Evolutionary conservation across 1,140 invertebrate species (phyloP).

Genomic region (Batillaria attramentaria): DNA sequence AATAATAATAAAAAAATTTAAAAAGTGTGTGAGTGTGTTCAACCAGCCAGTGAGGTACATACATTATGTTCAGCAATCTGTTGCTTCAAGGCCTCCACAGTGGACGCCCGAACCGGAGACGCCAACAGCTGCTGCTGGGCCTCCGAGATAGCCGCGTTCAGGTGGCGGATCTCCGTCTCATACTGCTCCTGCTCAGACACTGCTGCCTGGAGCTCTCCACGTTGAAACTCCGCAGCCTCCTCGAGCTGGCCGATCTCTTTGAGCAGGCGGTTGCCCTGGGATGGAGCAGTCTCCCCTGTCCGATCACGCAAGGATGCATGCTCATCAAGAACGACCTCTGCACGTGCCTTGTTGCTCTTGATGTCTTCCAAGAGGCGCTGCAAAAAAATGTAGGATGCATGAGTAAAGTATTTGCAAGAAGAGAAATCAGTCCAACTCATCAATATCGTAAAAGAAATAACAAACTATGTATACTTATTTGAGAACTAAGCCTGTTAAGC

Average conservation of each 20-base stretch:
- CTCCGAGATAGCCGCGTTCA: conserved; percentile 82
- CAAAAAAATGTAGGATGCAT: conserved; percentile 32
- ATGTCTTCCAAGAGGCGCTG: conserved; percentile 66
- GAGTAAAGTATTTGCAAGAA: no score
- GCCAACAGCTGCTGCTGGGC: conserved; percentile 88
- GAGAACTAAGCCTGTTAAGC: no score
- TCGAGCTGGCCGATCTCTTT: conserved; percentile 60
- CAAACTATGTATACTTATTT: no score
- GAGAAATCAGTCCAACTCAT: no score
- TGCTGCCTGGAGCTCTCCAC: conserved; percentile 78
- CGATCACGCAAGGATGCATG: conserved; percentile 42
- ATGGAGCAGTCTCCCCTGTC: conserved; percentile 39
- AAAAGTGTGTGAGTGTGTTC: neutral
- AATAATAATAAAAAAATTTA: neutral
- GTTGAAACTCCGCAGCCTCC: conserved; percentile 52
- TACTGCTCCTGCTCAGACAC: conserved; percentile 79
- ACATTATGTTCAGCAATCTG: conserved; percentile 92
- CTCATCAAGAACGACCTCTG: conserved; percentile 53
- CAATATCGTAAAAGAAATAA: no score
- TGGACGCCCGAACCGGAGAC: conserved; percentile 86
- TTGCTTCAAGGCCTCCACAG: conserved; percentile 85
- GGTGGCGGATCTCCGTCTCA: conserved; percentile 56
- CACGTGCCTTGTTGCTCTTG: conserved; percentile 53
- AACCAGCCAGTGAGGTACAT: conserved; percentile 73
- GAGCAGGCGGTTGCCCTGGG: conserved; percentile 46